A percentile compares a stretch with the other conserved stretches of the same genome.
Evolutionary conservation across 2,888 invertebrate species (phyloP).

Genomic region (Oscheius sp.): DNA sequence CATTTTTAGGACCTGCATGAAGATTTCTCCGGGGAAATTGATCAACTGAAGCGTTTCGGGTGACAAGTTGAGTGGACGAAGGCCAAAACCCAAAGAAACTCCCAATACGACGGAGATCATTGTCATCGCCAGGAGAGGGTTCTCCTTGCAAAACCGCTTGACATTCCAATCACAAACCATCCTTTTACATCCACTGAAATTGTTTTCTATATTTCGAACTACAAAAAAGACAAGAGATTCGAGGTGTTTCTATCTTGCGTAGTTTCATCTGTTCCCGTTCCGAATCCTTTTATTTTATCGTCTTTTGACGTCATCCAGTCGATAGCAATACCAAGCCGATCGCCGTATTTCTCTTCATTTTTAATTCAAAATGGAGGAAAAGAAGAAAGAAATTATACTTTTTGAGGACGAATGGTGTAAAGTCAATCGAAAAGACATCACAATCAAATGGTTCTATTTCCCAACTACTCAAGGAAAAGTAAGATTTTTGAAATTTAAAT

Average conservation of each 20-base stretch:
- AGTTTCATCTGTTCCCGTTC: background rate
- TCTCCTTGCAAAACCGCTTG: slow-evolving; percentile 43
- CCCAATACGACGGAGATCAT: slow-evolving; percentile 55
- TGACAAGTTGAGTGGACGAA: slow-evolving; percentile 76
- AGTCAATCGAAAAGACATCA: background rate
- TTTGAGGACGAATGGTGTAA: slow-evolving; percentile 16
- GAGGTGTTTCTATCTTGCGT: background rate
- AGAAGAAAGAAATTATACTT: slow-evolving; percentile 3
- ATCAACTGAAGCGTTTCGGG: slow-evolving; percentile 75
- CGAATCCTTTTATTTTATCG: background rate
- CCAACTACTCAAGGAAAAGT: slow-evolving; percentile 1
- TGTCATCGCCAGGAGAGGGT: slow-evolving; percentile 51
- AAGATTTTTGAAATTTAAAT: background rate
- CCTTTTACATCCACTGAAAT: slow-evolving; percentile 5
- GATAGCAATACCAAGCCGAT: slow-evolving; percentile 1
- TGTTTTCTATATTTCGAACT: background rate
- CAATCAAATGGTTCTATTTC: background rate
- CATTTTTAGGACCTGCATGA: slow-evolving; percentile 86
- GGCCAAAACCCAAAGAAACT: slow-evolving; percentile 61
- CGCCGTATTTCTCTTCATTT: too few species aligned
- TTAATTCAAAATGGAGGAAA: background rate
- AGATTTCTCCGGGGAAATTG: slow-evolving; percentile 88
- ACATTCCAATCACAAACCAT: slow-evolving; percentile 4
- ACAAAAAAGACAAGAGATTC: background rate
- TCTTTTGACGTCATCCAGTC: slow-evolving; percentile 1